A percentile compares a stretch with the other conserved stretches of the same genome.
Evolutionary conservation across 2,113 vertebrate species (phyloP).

Genomic region (Neoarius graeffei): DNA sequence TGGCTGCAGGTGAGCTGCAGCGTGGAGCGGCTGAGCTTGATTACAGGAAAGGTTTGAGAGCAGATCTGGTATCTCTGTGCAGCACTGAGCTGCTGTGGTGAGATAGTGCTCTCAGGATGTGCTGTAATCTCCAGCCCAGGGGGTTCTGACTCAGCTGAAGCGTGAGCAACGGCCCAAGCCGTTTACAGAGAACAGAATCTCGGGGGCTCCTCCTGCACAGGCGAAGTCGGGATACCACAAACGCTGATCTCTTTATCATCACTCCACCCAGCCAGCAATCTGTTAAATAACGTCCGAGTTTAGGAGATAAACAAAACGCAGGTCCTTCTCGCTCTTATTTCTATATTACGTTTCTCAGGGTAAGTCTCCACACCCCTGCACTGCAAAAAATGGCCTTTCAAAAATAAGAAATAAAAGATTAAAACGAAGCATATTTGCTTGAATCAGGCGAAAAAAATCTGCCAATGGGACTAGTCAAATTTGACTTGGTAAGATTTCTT

Average conservation of each 20-base stretch:
- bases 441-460: no score
- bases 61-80: conserved; percentile 17
- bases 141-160: conserved; percentile 34
- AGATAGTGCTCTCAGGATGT: conserved; percentile 39
- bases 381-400: no score
- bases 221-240: conserved; percentile 15
- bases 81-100: conserved; percentile 26
- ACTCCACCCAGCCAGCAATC: conserved; percentile 35
- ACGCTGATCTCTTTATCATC: conserved; percentile 32
- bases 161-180: conserved; percentile 28
- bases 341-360: not conserved
- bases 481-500: no score
- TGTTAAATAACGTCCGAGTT: conserved; percentile 49
- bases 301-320: conserved; percentile 6
- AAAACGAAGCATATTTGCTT: no score
- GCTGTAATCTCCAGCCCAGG: conserved; percentile 39
- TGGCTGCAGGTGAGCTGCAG: conserved; percentile 12
- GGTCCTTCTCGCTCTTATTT: not conserved
- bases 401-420: no score
- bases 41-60: conserved; percentile 19
- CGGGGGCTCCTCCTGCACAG: conserved; percentile 41
- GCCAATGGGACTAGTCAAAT: no score
- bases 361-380: not conserved
- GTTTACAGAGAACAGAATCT: conserved; percentile 54
- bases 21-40: not conserved